Conservation (phyloP, 1,140 invertebrate genomes). For the Rhagoletis pomonella region DNA sequence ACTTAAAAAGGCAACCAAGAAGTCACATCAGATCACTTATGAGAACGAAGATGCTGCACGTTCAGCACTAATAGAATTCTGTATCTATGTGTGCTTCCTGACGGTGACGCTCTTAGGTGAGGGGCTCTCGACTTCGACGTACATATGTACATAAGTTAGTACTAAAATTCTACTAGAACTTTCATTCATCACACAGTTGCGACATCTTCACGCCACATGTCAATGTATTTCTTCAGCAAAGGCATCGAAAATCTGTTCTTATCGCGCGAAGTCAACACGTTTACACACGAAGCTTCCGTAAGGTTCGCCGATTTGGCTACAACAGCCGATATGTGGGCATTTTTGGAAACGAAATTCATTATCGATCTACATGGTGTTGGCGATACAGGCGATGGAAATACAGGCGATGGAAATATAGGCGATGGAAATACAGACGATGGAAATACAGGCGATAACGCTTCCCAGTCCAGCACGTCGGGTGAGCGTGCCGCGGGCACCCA, state of each 20-base stretch:
- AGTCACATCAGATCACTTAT: neutral
- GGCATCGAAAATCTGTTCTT: conserved; percentile 65
- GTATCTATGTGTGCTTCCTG: conserved; percentile 66
- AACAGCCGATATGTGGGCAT: conserved; percentile 67
- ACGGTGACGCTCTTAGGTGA: conserved; percentile 66
- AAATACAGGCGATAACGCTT: no score
- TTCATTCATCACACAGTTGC: conserved; percentile 57
- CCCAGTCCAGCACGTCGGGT: no score
- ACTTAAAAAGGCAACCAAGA: neutral
- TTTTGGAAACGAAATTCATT: conserved; percentile 62
- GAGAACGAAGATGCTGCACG: conserved; percentile 45
- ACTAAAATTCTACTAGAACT: no score
- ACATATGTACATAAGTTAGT: neutral
- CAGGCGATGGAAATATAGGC: neutral
- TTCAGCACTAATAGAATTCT: conserved; percentile 57
- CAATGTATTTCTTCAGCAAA: conserved; percentile 71
- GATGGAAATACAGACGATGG: no score
- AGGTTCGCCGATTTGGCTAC: conserved; percentile 65
- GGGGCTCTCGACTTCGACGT: conserved; percentile 6
- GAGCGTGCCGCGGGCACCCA: neutral
- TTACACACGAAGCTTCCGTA: conserved; percentile 59
- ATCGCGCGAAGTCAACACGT: conserved; percentile 59
- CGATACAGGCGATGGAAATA: neutral
- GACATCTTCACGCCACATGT: conserved; percentile 64
- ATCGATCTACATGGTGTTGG: conserved; percentile 63